Evolutionary conservation across 2,113 vertebrate genomes (phyloP).

Genomic region (Bufo bufo): DNA sequence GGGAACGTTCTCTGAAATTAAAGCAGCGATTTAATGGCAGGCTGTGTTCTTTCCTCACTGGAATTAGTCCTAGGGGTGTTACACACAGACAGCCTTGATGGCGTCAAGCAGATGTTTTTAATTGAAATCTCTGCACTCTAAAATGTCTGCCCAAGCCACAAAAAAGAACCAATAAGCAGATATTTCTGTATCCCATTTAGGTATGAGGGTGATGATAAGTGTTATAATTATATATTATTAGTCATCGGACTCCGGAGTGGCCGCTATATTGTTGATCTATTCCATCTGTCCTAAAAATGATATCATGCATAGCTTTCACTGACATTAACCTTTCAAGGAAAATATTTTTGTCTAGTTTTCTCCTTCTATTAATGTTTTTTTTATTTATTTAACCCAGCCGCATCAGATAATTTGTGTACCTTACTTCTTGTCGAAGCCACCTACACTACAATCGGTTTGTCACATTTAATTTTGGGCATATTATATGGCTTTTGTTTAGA

Average conservation of each 20-base stretch:
- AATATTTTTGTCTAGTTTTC: background rate
- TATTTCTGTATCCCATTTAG: slow-evolving; percentile 47
- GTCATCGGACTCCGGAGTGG: background rate
- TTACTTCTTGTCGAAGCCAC: background rate
- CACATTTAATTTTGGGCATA: background rate
- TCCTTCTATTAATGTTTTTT: background rate
- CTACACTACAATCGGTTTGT: background rate
- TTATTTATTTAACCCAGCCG: background rate
- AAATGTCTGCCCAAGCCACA: slow-evolving; percentile 36
- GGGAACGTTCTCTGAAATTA: background rate
- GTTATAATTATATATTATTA: slow-evolving; percentile 56
- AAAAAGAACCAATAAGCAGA: slow-evolving; percentile 39
- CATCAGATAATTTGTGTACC: background rate
- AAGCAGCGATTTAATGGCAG: slow-evolving; percentile 33
- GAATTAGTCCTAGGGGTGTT: slow-evolving; percentile 39
- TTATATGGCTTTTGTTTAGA: background rate
- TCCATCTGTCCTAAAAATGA: slow-evolving; percentile 38
- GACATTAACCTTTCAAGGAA: background rate
- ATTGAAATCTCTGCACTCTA: slow-evolving; percentile 49
- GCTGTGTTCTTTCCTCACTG: slow-evolving; percentile 28
- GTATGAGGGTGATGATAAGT: slow-evolving; percentile 46
- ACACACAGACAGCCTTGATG: slow-evolving; percentile 2
- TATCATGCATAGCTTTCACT: background rate
- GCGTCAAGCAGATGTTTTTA: slow-evolving; percentile 55
- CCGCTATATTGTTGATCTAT: slow-evolving; percentile 23